Base-by-base conservation (phyloP, 2,113 vertebrate species). In the Ploceus nigricollis region DNA sequence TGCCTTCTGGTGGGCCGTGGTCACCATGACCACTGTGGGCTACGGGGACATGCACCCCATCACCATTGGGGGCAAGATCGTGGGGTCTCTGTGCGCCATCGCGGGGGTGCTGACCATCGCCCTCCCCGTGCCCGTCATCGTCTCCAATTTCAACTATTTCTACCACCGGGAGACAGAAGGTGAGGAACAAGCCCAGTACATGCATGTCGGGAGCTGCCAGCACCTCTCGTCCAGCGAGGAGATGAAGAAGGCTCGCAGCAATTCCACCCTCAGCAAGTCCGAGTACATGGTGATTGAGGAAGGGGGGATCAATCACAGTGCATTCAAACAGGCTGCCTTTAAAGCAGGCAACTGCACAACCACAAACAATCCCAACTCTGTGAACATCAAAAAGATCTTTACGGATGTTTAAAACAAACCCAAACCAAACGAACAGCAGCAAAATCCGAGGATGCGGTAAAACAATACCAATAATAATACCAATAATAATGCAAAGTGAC, bases 1-100 rank as follows among this genome's bases (percentile, higher is more conserved):
- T 31, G 99, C 99, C 16, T 99, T 99, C 98, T 99, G 99, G 99
- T 99, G 99, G 99, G 99, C 99, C 5, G 99, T 99, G 92, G 99
- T 99, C 33, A 99, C 99, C 97, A 99, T 99, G 99, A 99, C 99
- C 48, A 99, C 99, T 0, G 99, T 99, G 53, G 99, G 99, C 51
- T 99, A 99, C 0, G 99, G 99, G 19, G 99, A 99, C 95, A 99
- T 99, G 99, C 99, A 99, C 87, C 99, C 99, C 7, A 99, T 99
- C 93, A 99, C 99, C 42, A 99, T 99, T 8, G 99, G 99, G 53
- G 99, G 99, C 6, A 99, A 99, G 97, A 99, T 99, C 5, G 99
- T 99, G 89, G 99, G 99, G 1, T 99, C 99, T 3, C 96, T 99
- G 60, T 99, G 99, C 42, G 99, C 99, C 95, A 99, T 99, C 23